Percentiles rank a stretch among this genome's conserved stretches.
These are phyloP conservation scores for Onychomys leucogaster DNA, from an alignment of 2,797 vertebrate genomes.

Conservation along the genomic window DNA sequence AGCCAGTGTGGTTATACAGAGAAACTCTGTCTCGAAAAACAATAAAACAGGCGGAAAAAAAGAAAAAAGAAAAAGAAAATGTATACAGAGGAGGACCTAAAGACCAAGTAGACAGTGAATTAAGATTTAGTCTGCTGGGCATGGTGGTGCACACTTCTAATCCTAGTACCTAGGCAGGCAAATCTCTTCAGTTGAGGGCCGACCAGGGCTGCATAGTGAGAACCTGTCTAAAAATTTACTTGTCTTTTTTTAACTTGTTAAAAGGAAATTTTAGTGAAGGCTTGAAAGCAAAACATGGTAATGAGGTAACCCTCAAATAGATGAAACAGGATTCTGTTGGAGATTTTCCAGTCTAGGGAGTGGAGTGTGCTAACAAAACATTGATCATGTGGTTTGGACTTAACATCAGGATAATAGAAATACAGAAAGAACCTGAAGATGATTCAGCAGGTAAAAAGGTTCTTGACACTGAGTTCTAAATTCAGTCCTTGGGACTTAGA, in stretches of 20 bases:
- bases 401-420: not conserved
- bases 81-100: not conserved
- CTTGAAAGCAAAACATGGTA: constrained; percentile 17
- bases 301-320: not conserved
- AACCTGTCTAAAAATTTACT: not conserved
- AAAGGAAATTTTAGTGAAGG: constrained; percentile 15
- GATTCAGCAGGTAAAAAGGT: not conserved
- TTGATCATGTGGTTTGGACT: not conserved
- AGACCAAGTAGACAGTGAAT: not conserved
- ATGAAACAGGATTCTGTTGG: not conserved
- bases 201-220: not conserved
- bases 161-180: not conserved
- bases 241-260: not conserved
- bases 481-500: not conserved
- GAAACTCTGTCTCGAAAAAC: not conserved
- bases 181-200: not conserved
- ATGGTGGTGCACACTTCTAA: not conserved
- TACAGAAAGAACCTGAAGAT: not conserved
- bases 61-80: not conserved
- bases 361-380: not conserved
- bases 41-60: too few relatives aligned
- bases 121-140: not conserved
- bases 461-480: not conserved
- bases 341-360: not conserved
- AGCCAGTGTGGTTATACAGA: not conserved